Base-by-base conservation (phyloP, 2,888 invertebrate genomes). In the Morpho achilles region DNA sequence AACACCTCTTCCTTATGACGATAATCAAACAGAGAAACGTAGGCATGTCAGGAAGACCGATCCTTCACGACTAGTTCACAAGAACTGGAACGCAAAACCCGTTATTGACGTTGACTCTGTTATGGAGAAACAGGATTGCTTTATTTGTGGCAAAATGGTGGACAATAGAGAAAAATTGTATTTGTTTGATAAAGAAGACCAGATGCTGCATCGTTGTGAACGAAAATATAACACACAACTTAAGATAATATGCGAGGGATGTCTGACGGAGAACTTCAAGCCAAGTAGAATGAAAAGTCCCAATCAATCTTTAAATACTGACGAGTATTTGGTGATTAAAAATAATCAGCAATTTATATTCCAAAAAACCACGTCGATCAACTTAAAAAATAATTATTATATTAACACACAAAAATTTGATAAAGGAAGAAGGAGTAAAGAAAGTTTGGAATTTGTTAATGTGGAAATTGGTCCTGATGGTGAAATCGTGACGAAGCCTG, bases 331-430 rank as follows among this genome's bases (percentile, higher is more conserved):
- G 7, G 86, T 91, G 0, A 89, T 91, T 50, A 76, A 79, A 55
- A 89, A 91, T 47, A 91, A 90, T 48, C 86, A 89, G 44, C 91
- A 91, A 59, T 88, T 83, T 63, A 86, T 90, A 50, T 90, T 85
- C 59, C 83, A 87, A 59, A 88, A 85, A 57, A 76, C 77, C 2
- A 79, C 75, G 50, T 67, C 74, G 8, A 75, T 80, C 2, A 69
- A 67, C 42, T 70, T 70, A 54, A 75, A 61, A 62, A 69, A 39
- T 10, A 43, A 32, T 10, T 55, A 50, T 40, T 55, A 41, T 49
- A 39, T 50, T 43, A 40, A 55, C 41, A n/a, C 16, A 22, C 16
- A 16, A 1, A 16, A 16, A 16, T 16, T 16, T 16, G 41, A 47
- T 40, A 47, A 40, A 39, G 7, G 16, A 8, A 47, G 41, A 22